Evolutionary conservation across 37 sponge, comb jelly and placozoan genomes (phyloP).

Genomic region (Aplysina aerophoba): DNA sequence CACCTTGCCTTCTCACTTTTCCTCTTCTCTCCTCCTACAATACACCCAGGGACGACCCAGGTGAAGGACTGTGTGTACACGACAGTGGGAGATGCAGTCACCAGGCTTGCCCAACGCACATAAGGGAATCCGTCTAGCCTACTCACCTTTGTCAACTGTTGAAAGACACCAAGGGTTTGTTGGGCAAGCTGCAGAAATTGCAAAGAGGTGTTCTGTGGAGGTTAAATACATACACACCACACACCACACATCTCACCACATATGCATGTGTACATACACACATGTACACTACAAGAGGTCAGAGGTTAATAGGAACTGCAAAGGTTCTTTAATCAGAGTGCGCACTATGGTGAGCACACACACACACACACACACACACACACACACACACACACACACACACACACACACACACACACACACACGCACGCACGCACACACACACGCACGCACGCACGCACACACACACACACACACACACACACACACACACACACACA

Average conservation of each 20-base stretch:
- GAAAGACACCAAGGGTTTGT: conserved; percentile 5
- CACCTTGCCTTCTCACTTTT: conserved; percentile 38
- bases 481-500: conserved; percentile 25
- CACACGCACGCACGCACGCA: conserved; percentile 12
- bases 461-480: conserved; percentile 27
- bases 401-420: not conserved
- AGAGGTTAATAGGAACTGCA: no score
- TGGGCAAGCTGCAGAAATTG: not conserved
- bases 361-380: not conserved
- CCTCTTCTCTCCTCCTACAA: conserved; percentile 36
- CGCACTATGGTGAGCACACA: no score
- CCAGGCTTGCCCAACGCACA: not conserved
- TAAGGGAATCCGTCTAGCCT: no score
- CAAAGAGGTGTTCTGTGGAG: no score
- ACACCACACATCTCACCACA: no score
- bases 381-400: no score
- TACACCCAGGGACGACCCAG: conserved; percentile 46
- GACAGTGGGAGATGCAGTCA: not conserved
- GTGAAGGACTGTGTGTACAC: conserved; percentile 10
- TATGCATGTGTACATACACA: no score
- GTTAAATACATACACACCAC: no score
- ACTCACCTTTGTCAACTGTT: not conserved
- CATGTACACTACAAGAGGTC: no score
- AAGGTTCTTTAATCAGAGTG: no score
- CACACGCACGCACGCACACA: not conserved